A percentile compares a stretch with the other conserved stretches of the same genome.
Evolutionary conservation across 2,888 invertebrate genomes (phyloP).

Genomic region (Molanna angustata): DNA sequence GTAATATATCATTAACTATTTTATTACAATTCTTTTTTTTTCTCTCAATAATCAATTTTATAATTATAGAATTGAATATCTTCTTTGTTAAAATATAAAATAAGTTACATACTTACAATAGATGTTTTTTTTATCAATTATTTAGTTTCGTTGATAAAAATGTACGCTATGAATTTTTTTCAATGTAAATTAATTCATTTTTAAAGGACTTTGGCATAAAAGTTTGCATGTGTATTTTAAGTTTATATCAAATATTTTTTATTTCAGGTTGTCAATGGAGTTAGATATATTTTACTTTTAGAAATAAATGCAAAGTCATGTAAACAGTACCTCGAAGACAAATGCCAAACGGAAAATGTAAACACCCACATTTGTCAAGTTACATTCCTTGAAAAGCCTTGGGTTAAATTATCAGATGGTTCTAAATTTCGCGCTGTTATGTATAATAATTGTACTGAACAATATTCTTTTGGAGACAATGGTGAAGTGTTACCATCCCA

Average conservation of each 20-base stretch:
- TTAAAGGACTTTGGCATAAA: too few species aligned
- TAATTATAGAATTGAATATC: too few species aligned
- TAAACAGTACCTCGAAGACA: conserved; percentile 30
- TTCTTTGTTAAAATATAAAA: too few species aligned
- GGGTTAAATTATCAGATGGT: conserved; percentile 57
- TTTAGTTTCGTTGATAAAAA: too few species aligned
- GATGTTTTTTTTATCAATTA: too few species aligned
- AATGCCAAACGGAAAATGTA: conserved; percentile 7
- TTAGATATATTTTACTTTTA: conserved; percentile 56
- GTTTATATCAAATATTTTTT: conserved; percentile 5
- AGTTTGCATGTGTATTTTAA: conserved; percentile 2
- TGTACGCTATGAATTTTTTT: too few species aligned
- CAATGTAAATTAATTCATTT: too few species aligned
- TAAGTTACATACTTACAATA: too few species aligned
- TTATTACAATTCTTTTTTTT: too few species aligned
- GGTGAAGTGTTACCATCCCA: conserved; percentile 43
- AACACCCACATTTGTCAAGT: conserved; percentile 53
- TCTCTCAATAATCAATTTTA: too few species aligned
- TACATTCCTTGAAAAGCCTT: conserved; percentile 63
- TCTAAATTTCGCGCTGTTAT: conserved; percentile 59
- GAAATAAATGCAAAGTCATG: conserved; percentile 53
- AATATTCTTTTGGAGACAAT: conserved; percentile 51
- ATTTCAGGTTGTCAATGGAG: conserved; percentile 58
- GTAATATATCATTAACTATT: too few species aligned
- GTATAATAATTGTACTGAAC: conserved; percentile 63